Percentiles rank a stretch among this genome's conserved stretches.
phyloP scores from a whole-genome alignment of 2,888 invertebrate species.

The Drosophila anceps region DNA sequence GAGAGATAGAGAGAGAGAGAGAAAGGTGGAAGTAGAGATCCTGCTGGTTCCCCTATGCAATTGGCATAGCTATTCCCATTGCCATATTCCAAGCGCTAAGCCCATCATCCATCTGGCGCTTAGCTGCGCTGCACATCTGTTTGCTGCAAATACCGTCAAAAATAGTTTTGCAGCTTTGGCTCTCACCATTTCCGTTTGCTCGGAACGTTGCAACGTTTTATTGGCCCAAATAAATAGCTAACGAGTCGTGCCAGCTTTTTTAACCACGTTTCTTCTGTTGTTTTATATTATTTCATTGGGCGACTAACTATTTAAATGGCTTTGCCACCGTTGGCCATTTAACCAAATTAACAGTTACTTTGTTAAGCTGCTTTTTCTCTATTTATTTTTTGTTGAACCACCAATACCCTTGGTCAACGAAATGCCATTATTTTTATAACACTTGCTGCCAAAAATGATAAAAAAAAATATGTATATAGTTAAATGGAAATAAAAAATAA shows the following conservation, averaged over 20 bases:
- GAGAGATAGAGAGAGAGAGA: too few relatives aligned
- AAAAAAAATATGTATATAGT: not conserved
- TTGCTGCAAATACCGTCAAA: slow-evolving; percentile 61
- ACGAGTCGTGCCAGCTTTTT: slow-evolving; percentile 5
- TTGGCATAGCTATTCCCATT: not conserved
- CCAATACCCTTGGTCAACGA: slow-evolving; percentile 21
- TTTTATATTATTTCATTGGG: slow-evolving; percentile 17
- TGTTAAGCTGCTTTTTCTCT: slow-evolving; percentile 1
- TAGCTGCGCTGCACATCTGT: slow-evolving; percentile 63
- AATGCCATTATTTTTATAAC: slow-evolving; percentile 42
- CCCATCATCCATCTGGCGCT: slow-evolving; percentile 38
- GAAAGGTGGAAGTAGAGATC: not conserved
- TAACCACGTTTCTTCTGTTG: not conserved
- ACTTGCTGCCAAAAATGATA: slow-evolving; percentile 9
- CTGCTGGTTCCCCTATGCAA: not conserved
- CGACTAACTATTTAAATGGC: slow-evolving; percentile 42
- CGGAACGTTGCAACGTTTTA: slow-evolving; percentile 3
- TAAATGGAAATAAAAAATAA: not conserved
- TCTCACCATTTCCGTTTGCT: slow-evolving; percentile 5
- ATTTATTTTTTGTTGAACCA: not conserved
- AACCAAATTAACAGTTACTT: slow-evolving; percentile 62
- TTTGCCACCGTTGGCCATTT: slow-evolving; percentile 49
- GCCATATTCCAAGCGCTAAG: slow-evolving; percentile 9
- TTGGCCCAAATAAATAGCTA: slow-evolving; percentile 10
- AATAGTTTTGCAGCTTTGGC: slow-evolving; percentile 55